Base-by-base conservation (phyloP, 2,797 vertebrate genomes). In the Numenius phaeopus region DNA sequence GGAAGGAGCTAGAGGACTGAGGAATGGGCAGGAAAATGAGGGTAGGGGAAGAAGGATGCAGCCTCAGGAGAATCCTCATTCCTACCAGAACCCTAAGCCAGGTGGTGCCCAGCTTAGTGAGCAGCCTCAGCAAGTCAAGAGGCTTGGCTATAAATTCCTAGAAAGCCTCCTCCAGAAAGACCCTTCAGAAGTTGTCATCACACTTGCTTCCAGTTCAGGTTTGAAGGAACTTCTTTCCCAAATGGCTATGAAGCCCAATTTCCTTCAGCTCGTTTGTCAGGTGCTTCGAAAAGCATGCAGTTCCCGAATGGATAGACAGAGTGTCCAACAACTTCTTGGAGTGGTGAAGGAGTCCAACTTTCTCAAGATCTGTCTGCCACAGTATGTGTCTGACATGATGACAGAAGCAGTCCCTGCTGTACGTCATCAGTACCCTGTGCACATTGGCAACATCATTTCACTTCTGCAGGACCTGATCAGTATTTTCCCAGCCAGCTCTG, bases 291-390 rank as follows among this genome's bases (percentile, higher is more conserved):
- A 98, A 98, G 99, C 98, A 46, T 99, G 99, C 78, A 97, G 97
- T 71, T 98, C 98, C 37, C 98, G 81, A 55, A 96, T 94, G 65
- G 98, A 99, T 66, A 98, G 99, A 86, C 96, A 98, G 76, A 99
- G 98, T 13, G 92, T 99, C 80, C 98, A 99, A 30, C 98, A 99
- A 83, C 96, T 99, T 73, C 98, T 99, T 22, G 83, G 96, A 30
- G 58, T 98, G 76, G 89, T 99, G 52, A 99, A 99, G 96, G 98
- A 99, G 37, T 99, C 99, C 20, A 91, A 32, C 62, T 99, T 99
- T 95, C 98, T 99, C 82, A 98, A 93, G 80, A 96, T 97, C n/a
- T 94, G 98, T 81, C 98, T 99, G 72, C 99, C 99, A 7, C 59
- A 95, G 50, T 99, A 99, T 34, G 96, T 99, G 64, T 98, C 88